Base-by-base conservation (phyloP, 2,797 vertebrate species). In the Myiotriccus ornatus region DNA sequence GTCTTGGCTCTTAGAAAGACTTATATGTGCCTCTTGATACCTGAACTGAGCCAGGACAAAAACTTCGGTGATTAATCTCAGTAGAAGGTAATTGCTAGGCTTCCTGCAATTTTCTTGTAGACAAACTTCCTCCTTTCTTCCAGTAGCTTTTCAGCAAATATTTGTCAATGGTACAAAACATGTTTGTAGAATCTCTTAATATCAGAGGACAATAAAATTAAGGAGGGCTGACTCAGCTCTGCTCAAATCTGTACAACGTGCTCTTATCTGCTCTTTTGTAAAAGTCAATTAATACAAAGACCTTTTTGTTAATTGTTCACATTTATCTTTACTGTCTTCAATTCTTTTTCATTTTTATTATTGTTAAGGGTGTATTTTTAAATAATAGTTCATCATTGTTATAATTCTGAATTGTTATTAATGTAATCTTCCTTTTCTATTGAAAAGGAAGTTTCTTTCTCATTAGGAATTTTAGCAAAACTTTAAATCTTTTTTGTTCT, bases 321-420 rank as follows among this genome's bases (percentile, higher is more conserved):
- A 89, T 92, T 96, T 93, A 93, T 96, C 94, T 96, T 89, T 84
- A 64, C 74, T 35, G 85, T 84, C 74, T 90, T 90, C 84, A 49
- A 93, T 79, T 93, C 44, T 68, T 94, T 91, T 77, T 50, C 92
- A 71, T 89, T 95, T 94, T 90, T 94, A 67, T 94, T 96, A 79
- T 94, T 93, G 74, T 93, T 95, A 94, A 92, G 50, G 63, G 74
- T 41, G 24, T 87, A 85, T 92, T 96, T 94, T 93, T 12, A 85
- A 90, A 89, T 76, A 95, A 70, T 53, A 80, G 41, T 87, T 93
- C 78, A 77, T 85, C 70, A 90, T 65, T 84, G 74, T 94, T 83
- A 79, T 67, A 84, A 84, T 77, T 95, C 68, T 57, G 74, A 91
- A 86, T 94, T 81, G 49, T 90, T 91, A 93, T 90, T 90, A 94